Evolutionary conservation across 1,140 invertebrate genomes (phyloP).

Genomic region (Myzus persicae): DNA sequence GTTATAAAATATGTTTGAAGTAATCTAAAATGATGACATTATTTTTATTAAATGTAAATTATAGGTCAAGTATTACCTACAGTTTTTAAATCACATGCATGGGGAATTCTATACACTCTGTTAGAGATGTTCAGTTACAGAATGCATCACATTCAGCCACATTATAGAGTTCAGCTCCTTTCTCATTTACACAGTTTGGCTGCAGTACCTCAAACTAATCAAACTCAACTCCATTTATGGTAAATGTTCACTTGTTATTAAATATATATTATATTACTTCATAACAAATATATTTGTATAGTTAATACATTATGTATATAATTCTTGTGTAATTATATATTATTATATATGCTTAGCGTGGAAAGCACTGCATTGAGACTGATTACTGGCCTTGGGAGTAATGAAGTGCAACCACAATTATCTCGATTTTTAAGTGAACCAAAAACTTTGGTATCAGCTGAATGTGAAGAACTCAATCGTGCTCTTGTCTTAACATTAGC

Average conservation of each 20-base stretch:
- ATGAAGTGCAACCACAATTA: slow-evolving; percentile 89
- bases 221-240: slow-evolving; percentile 93
- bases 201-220: slow-evolving; percentile 90
- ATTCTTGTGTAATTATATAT: no score
- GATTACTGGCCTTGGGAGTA: slow-evolving; percentile 76
- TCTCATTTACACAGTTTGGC: slow-evolving; percentile 89
- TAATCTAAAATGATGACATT: not conserved
- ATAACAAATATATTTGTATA: not conserved
- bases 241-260: slow-evolving; percentile 63
- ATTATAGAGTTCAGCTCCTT: slow-evolving; percentile 90
- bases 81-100: slow-evolving; percentile 91
- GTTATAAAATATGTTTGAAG: not conserved
- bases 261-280: not conserved
- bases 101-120: slow-evolving; percentile 92
- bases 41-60: not conserved
- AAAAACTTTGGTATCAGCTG: slow-evolving; percentile 87
- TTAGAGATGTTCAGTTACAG: slow-evolving; percentile 97
- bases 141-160: slow-evolving; percentile 94
- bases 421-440: slow-evolving; percentile 87
- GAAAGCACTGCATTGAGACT: slow-evolving; percentile 91
- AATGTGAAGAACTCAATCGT: slow-evolving; percentile 94
- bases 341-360: slow-evolving; percentile 72
- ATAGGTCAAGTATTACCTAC: slow-evolving; percentile 84
- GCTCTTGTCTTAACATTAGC: slow-evolving; percentile 92
- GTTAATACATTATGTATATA: not conserved